Conservation (phyloP, 2,797 vertebrate genomes). For the Sarcophilus harrisii region DNA sequence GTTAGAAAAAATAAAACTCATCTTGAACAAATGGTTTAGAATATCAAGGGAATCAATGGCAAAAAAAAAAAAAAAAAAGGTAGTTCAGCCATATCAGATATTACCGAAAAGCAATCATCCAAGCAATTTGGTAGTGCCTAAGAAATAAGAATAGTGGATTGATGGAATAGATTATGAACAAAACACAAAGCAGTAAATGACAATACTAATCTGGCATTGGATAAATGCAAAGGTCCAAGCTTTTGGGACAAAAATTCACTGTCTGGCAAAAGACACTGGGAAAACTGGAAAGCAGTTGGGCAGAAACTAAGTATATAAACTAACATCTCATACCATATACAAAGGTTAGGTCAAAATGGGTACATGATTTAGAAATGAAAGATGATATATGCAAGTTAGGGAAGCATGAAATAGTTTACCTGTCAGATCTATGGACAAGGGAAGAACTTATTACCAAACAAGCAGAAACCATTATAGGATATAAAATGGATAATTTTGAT, state of each 20-base stretch:
- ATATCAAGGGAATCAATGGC: neutral
- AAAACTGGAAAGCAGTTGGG: neutral
- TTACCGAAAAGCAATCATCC: neutral
- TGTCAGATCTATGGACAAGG: too few species aligned
- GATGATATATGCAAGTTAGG: neutral
- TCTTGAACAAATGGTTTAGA: neutral
- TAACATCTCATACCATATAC: neutral
- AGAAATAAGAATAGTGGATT: neutral
- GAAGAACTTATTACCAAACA: too few species aligned
- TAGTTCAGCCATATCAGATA: neutral
- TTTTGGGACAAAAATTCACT: neutral
- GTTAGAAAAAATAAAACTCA: neutral
- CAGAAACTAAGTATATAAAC: neutral
- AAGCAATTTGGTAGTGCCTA: neutral
- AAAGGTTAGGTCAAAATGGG: neutral
- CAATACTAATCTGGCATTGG: neutral
- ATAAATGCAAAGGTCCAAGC: neutral
- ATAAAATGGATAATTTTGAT: too few species aligned
- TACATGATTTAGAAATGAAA: neutral
- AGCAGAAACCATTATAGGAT: too few species aligned
- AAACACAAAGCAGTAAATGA: neutral
- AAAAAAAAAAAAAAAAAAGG: neutral
- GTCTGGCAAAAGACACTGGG: neutral
- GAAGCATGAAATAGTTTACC: neutral
- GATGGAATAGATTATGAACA: neutral